Percentiles rank a stretch among this genome's conserved stretches.
Evolutionary conservation across 2,888 invertebrate species (phyloP).

Genomic region (Drosophila imparisetae): DNA sequence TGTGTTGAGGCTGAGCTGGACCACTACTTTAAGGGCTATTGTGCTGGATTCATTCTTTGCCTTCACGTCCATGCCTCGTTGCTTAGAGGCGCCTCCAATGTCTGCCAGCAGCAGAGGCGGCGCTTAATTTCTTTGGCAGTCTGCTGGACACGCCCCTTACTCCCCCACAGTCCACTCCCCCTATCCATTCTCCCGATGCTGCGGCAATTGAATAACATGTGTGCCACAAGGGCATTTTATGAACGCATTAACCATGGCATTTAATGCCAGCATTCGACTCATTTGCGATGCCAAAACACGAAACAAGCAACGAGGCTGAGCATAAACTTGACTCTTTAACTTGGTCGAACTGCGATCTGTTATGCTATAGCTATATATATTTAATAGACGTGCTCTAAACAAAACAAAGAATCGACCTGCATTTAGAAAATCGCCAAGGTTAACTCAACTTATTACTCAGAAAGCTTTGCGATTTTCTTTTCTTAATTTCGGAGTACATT

Average conservation of each 20-base stretch:
- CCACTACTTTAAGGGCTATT: conserved; percentile 65
- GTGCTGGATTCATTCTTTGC: conserved; percentile 33
- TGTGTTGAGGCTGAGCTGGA: conserved; percentile 42
- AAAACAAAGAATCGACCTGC: background rate
- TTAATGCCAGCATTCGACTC: conserved; percentile 56
- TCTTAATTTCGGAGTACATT: background rate
- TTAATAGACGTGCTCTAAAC: background rate
- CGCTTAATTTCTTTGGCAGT: conserved; percentile 68
- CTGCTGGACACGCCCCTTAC: conserved; percentile 10
- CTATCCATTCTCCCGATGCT: background rate
- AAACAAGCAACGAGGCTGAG: background rate
- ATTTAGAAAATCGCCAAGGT: background rate
- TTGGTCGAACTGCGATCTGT: background rate
- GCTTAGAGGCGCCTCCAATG: background rate
- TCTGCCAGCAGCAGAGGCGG: conserved; percentile 40
- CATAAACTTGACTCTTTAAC: conserved; percentile 28
- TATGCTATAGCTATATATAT: background rate
- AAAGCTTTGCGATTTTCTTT: background rate
- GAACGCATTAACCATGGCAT: conserved; percentile 72
- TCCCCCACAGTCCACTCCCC: background rate
- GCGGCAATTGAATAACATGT: conserved; percentile 68
- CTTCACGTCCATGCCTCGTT: conserved; percentile 12
- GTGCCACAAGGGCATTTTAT: conserved; percentile 57
- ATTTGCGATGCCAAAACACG: conserved; percentile 31
- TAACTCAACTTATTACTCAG: background rate